Percentiles rank a stretch among this genome's conserved stretches.
phyloP scores from a whole-genome alignment of 2,113 vertebrate genomes.

The Sakesphorus luctuosus region DNA sequence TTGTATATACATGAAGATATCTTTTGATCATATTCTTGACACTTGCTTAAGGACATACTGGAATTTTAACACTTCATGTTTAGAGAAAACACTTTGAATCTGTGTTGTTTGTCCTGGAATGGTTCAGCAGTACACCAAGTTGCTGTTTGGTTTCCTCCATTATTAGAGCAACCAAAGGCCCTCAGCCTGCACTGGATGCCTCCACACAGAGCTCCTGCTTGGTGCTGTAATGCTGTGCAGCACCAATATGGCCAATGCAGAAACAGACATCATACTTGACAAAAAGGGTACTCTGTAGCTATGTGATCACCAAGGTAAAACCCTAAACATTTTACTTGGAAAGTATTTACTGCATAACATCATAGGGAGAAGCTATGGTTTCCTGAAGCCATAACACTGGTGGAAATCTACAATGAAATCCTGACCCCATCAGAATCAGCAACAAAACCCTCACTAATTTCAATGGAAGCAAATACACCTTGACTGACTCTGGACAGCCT shows the following conservation, averaged over 20 bases:
- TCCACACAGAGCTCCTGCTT: neutral
- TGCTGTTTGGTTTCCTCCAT: neutral
- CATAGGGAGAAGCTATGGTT: neutral
- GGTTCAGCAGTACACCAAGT: neutral
- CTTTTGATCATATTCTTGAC: neutral
- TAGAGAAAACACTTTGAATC: neutral
- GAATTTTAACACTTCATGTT: neutral
- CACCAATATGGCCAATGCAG: accelerated
- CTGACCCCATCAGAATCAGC: neutral
- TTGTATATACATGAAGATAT: neutral
- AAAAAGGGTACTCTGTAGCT: neutral
- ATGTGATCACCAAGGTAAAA: neutral
- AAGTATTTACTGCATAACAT: neutral
- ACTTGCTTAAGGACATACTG: conserved; percentile 4
- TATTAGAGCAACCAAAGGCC: neutral
- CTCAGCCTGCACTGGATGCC: neutral
- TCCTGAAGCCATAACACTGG: neutral
- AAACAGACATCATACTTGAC: neutral
- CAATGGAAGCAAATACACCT: neutral
- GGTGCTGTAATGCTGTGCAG: neutral
- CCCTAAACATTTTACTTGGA: neutral
- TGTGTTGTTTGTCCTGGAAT: neutral
- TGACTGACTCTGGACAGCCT: neutral
- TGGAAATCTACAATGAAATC: neutral
- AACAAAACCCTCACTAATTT: neutral